Evolutionary conservation across 2,797 vertebrate species (phyloP), one percentile per base, ranked within the genome.

Genomic region (Tarsius wallacei): DNA sequence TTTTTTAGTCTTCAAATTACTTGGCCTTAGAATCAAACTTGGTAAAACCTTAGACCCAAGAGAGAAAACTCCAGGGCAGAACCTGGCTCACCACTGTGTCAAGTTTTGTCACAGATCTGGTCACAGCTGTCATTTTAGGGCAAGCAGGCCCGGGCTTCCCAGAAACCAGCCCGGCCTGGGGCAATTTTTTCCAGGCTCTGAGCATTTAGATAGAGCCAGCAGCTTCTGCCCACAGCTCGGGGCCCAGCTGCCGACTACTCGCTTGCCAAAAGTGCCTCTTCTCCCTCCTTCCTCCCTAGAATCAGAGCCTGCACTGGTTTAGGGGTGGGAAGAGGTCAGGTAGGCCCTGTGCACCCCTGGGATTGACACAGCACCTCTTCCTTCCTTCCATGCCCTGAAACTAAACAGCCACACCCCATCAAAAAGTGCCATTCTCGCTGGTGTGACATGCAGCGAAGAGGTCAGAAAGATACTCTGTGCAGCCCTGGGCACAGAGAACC

Each of bases 11-110:
- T 78, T 57, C 7, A 78, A 57, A 70, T 93, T 61, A 80, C n/a
- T 78, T 95, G 63, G 55, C 55, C 33, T 90, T 91, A 70, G 49
- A 85, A 82, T 91, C 78, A 95, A 93, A 91, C 13, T 14, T 87
- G 28, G 63, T 49, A 70, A 78, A 84, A 66, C 14, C 53, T 74
- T 66, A 53, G 51, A 28, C 49, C 19, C 49, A 55, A 89, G 76
- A 74, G 7, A 33, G n/a, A 93, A 89, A 88, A 53, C 10, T 83
- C 70, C 63, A 96, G 11, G 33, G 24, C 33, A 78, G 57, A 47
- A 13, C 33, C n/a, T 71, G 42, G 53, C 4, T 53, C 26, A 92
- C 47, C 21, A 53, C 17, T n/a, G 24, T 9, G 19, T 64, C 64
- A 84, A 55, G 51, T 53, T 89, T 86, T 70, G 61, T 64, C 55